Evolutionary conservation across 1,140 invertebrate genomes (phyloP), one percentile per base, ranked within the genome.

Genomic region (Carposina sasakii): DNA sequence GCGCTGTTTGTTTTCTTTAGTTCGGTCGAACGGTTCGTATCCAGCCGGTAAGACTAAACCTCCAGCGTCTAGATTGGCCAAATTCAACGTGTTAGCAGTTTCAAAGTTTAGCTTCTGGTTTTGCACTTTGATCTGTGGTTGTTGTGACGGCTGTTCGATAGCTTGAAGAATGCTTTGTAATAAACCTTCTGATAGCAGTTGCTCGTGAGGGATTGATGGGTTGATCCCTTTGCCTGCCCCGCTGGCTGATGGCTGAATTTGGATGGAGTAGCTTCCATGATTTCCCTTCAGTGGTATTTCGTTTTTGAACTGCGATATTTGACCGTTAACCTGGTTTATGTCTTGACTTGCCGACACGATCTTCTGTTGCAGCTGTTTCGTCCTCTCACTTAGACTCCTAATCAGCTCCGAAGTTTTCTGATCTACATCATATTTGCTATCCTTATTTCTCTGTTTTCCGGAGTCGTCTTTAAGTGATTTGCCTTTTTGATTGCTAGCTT

Each of bases 111-210:
- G 54, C 9, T 45, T 36, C 19, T 49, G 51, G 10, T 54, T 47
- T 23, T 66, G 55, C 10, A 47, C 17, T 41, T 60, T 57, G 42
- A 49, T 54, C 50, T 53, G 55, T 17, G 63, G 63, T 20, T 55
- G 57, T 17, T 63, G 55, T 12, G 57, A 19, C 0, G 81, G 72
- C 13, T 81, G 71, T 46, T 83, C 81, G n/a, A 81, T 81, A 0
- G 81, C 78, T 57, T 81, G 76, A 2, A 95, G 71, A 42, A 95
- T 94, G 36, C 93, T 91, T 65, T 94, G 92, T 3, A 95, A 70
- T 0, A 95, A 81, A 5, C 91, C 92, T 64, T 93, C 89, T 0
- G 91, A 93, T 8, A 95, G 67, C 1, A 94, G 87, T 62, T 93
- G 91, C 16, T 92, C 91, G 55, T 94, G 93, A 9, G 88, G 85